Conservation (phyloP, 2,888 invertebrate genomes). For the Rhogogaster chlorosoma region DNA sequence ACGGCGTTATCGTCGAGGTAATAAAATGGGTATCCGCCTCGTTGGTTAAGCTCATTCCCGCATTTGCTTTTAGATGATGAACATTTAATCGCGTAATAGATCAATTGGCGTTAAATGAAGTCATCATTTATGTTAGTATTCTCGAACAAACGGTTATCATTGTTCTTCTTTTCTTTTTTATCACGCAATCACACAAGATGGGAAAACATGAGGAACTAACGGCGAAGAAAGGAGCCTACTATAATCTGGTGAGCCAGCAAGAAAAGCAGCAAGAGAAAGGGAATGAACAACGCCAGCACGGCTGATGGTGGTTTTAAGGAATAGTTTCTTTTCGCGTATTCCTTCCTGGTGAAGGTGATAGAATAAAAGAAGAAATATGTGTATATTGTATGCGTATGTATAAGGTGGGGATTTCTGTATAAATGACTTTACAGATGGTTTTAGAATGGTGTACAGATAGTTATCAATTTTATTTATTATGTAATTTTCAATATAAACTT, state of each 20-base stretch:
- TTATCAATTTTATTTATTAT: neutral
- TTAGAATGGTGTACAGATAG: neutral
- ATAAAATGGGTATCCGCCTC: constrained; percentile 56
- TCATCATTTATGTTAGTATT: neutral
- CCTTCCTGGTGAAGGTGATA: constrained; percentile 19
- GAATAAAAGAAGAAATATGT: too few species aligned
- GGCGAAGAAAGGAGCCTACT: constrained; percentile 90
- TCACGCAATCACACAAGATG: constrained; percentile 82
- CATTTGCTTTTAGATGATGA: neutral
- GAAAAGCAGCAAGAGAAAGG: constrained; percentile 77
- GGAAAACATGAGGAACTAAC: constrained; percentile 91
- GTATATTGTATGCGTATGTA: neutral
- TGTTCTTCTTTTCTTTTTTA: constrained; percentile 57
- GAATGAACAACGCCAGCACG: constrained; percentile 38
- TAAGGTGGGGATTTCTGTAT: neutral
- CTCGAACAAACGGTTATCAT: neutral
- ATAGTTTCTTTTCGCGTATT: neutral
- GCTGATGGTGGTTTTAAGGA: neutral
- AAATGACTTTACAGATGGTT: neutral
- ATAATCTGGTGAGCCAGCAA: constrained; percentile 90
- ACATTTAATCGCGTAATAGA: too few species aligned
- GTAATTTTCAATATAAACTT: constrained; percentile 18
- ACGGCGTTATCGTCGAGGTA: constrained; percentile 92
- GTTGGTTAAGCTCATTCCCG: neutral
- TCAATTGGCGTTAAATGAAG: neutral